Evolutionary conservation across 2,113 vertebrate genomes (phyloP).

Genomic region (Chionis minor): DNA sequence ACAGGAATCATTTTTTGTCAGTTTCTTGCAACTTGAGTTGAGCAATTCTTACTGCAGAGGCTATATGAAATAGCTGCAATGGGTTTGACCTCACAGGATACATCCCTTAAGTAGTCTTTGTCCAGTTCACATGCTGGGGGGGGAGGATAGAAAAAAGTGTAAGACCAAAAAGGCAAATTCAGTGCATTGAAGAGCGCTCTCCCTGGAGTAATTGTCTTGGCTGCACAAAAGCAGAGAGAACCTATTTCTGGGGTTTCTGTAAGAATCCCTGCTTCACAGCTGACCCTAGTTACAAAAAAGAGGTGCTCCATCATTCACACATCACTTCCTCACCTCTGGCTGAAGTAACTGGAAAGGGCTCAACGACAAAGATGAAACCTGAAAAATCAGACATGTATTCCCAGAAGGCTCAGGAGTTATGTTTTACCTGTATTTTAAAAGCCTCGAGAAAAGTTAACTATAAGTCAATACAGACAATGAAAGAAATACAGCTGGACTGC

Average conservation of each 20-base stretch:
- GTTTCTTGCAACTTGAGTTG: background rate
- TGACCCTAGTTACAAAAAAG: conserved; percentile 23
- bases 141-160: background rate
- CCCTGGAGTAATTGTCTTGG: conserved; percentile 21
- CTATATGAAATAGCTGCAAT: background rate
- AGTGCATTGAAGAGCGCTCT: background rate
- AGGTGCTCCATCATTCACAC: background rate
- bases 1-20: background rate
- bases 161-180: conserved; percentile 9
- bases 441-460: background rate
- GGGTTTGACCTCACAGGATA: conserved; percentile 10
- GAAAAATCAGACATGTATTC: background rate
- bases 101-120: background rate
- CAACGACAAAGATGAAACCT: conserved; percentile 34
- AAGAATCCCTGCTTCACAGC: conserved; percentile 1
- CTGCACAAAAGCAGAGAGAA: conserved; percentile 18
- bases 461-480: background rate
- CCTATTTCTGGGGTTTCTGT: conserved; percentile 33
- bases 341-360: conserved; percentile 16
- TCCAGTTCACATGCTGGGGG: background rate
- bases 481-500: background rate
- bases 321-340: background rate
- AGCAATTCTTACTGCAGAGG: background rate
- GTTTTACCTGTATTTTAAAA: conserved; percentile 32
- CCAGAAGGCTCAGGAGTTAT: background rate